These are phyloP conservation scores for Parnassius orleans DNA, from an alignment of 2,888 invertebrate species.

Conservation along the genomic window DNA sequence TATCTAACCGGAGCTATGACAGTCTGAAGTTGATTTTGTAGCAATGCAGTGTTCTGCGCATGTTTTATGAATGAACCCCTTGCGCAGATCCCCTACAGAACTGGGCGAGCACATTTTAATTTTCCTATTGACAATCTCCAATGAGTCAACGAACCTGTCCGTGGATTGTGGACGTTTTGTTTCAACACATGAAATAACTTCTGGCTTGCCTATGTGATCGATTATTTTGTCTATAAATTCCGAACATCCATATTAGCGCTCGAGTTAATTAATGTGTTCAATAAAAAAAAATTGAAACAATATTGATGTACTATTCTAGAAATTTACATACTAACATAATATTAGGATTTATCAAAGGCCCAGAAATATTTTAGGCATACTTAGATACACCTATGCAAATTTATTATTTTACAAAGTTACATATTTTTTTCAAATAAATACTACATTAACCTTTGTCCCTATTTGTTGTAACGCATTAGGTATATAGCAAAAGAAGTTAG, in stretches of 20 bases:
- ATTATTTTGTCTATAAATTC: background rate
- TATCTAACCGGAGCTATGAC: conserved; percentile 50
- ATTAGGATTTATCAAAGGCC: no score
- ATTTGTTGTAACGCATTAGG: no score
- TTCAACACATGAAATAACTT: background rate
- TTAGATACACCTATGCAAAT: no score
- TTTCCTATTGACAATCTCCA: conserved; percentile 62
- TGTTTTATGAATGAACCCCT: conserved; percentile 57
- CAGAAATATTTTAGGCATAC: no score
- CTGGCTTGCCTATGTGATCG: background rate
- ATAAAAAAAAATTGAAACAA: no score
- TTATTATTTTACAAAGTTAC: no score
- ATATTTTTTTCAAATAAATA: no score
- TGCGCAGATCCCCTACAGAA: conserved; percentile 63
- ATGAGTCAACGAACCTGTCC: conserved; percentile 38
- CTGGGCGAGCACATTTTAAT: conserved; percentile 51
- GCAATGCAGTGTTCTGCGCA: conserved; percentile 78
- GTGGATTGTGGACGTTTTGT: conserved; percentile 19
- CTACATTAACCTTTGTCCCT: no score
- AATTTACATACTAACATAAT: no score
- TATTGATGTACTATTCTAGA: no score
- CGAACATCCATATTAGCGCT: conserved; percentile 20
- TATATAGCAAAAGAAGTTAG: no score
- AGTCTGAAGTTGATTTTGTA: conserved; percentile 72
- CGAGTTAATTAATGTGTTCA: background rate